Base-by-base conservation (phyloP, 2,797 vertebrate genomes). In the Chaetophractus vellerosus region DNA sequence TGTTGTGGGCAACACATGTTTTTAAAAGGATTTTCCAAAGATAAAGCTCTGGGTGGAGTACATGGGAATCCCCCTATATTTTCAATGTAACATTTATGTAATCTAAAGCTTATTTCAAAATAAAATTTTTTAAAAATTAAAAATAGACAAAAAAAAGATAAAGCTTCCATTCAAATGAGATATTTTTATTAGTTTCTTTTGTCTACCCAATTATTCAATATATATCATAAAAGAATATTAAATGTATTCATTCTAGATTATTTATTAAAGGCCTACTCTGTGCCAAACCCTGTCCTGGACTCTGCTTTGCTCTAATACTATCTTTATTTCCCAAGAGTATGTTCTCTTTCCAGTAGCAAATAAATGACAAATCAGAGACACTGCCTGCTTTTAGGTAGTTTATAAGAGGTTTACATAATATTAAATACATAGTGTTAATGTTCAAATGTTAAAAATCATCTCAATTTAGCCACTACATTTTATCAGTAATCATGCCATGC, bases 291-390 rank as follows among this genome's bases (percentile, higher is more conserved):
- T 91, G 36, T 83, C 64, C 45, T 66, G 19, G 31, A 64, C 48
- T 78, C 33, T 18, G 24, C 23, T 92, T 75, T 66, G 66, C 68
- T 79, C 14, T 71, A 61, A 61, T 41, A 86, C 19, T 79, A 61
- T 76, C 55, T 79, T 59, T 84, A 91, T 31, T 85, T 57, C 24
- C 50, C 18, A 2, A 41, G 61, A 86, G 19, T 63, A 26, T 61
- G 9, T 41, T 61, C 6, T 52, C 38, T 48, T 69, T 69, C 41
- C 4, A 64, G 10, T n/a, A 86, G 64, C 15, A 48, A 79, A 74
- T 88, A 88, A 88, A 74, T 82, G 45, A 57, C 31, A 93, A 88
- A 64, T 45, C 26, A 88, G 41, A 72, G 28, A n/a, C 45, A 64
- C 10, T 48, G 31, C 6, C 61, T 74, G 7, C 28, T 76, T 82